Evolutionary conservation across 92 coral and sea anemone species (phyloP).

Genomic region (Parazoanthus atlanticus): DNA sequence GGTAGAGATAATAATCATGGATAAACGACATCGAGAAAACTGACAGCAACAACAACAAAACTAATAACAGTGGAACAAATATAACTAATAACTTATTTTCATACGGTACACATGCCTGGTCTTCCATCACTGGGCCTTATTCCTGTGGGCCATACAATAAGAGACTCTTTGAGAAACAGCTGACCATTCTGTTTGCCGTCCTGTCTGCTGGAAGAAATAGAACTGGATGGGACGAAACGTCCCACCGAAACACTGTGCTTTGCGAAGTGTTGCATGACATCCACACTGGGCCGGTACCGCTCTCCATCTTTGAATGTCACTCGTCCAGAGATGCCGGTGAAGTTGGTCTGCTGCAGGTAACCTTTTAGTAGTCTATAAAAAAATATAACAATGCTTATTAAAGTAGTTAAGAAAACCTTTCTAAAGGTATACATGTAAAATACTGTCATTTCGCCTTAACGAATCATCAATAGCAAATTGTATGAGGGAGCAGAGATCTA

Average conservation of each 20-base stretch:
- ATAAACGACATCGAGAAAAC: too few species aligned
- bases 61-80: too few species aligned
- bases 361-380: conserved; percentile 60
- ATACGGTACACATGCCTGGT: background rate
- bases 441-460: too few species aligned
- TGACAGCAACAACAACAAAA: too few species aligned
- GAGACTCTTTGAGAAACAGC: conserved; percentile 62
- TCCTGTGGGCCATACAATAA: conserved; percentile 67
- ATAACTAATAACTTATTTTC: too few species aligned
- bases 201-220: conserved; percentile 21
- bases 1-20: too few species aligned
- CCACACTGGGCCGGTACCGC: conserved; percentile 72
- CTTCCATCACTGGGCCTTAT: conserved; percentile 72
- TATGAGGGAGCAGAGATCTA: too few species aligned
- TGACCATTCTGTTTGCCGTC: conserved; percentile 59
- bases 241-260: conserved; percentile 59
- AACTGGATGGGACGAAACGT: conserved; percentile 62
- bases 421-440: too few species aligned
- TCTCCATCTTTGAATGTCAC: conserved; percentile 76
- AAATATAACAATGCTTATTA: too few species aligned
- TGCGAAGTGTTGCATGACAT: conserved; percentile 68
- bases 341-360: conserved; percentile 69
- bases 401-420: too few species aligned
- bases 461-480: too few species aligned
- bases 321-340: conserved; percentile 81